phyloP scores from a whole-genome alignment of 2,113 vertebrate genomes.

The Caretta caretta region DNA sequence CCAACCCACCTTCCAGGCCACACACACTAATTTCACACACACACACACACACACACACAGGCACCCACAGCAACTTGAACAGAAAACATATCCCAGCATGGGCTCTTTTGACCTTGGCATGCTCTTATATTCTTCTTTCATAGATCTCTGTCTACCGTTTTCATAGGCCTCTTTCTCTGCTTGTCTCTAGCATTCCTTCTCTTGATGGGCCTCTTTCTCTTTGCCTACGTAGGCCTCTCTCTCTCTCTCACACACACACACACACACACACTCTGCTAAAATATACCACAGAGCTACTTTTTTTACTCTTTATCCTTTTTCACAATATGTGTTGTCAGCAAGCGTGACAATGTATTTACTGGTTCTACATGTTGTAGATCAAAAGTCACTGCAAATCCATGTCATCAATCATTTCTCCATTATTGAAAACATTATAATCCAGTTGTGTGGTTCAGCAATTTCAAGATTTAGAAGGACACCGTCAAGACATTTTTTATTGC shows the following conservation, averaged over 20 bases:
- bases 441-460: constrained; percentile 44
- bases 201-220: neutral
- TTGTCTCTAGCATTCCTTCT: neutral
- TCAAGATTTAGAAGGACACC: constrained; percentile 50
- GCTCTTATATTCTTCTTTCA: neutral
- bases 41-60: too few species aligned
- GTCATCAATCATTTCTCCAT: constrained; percentile 47
- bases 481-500: constrained; percentile 48
- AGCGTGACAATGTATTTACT: constrained; percentile 37
- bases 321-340: constrained; percentile 10
- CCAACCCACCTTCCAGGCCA: neutral
- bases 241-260: neutral
- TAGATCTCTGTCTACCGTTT: constrained; percentile 15
- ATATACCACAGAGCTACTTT: neutral
- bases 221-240: neutral
- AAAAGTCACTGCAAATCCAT: constrained; percentile 49
- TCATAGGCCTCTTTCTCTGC: neutral
- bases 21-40: too few species aligned
- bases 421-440: constrained; percentile 56
- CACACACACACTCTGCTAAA: neutral
- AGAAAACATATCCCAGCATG: rapidly evolving
- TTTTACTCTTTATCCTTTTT: constrained; percentile 5
- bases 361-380: constrained; percentile 16
- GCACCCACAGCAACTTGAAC: neutral
- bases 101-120: neutral